Percentiles rank a stretch among this genome's conserved stretches.
These are phyloP conservation scores for Pangasianodon gigas DNA, from an alignment of 2,113 vertebrate genomes.

Conservation along the genomic window DNA sequence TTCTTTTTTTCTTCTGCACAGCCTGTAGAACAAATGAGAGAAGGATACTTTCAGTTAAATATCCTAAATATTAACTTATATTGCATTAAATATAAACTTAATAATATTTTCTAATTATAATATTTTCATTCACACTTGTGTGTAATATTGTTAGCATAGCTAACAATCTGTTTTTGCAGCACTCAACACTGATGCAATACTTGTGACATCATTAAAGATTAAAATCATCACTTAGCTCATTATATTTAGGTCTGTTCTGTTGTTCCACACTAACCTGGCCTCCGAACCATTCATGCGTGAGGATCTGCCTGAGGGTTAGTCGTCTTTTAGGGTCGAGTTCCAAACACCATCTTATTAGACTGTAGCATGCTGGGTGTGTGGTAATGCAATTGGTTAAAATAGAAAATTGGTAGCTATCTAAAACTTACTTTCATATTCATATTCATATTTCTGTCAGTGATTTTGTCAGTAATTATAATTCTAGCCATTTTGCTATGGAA, in stretches of 20 bases:
- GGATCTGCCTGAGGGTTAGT: background rate
- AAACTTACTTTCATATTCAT: background rate
- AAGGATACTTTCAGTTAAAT: background rate
- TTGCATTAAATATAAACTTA: background rate
- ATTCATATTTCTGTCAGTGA: background rate
- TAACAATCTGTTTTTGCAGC: background rate
- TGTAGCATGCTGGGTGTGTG: background rate
- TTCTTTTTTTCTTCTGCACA: no score
- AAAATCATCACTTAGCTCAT: background rate
- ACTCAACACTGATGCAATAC: no score
- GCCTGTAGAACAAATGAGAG: background rate
- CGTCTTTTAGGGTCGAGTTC: background rate
- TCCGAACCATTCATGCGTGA: background rate
- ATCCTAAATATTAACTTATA: background rate
- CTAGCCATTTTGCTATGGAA: background rate
- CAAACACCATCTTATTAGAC: background rate
- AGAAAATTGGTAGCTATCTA: background rate
- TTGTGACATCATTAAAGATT: no score
- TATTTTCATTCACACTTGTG: background rate
- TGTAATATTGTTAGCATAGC: background rate
- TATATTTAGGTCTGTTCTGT: background rate
- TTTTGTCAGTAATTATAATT: background rate
- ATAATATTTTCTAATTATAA: no score
- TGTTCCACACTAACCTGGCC: background rate
- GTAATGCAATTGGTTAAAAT: background rate